These are phyloP conservation scores for Mustelus asterias DNA, from an alignment of 2,113 vertebrate species.

Conservation along the genomic window DNA sequence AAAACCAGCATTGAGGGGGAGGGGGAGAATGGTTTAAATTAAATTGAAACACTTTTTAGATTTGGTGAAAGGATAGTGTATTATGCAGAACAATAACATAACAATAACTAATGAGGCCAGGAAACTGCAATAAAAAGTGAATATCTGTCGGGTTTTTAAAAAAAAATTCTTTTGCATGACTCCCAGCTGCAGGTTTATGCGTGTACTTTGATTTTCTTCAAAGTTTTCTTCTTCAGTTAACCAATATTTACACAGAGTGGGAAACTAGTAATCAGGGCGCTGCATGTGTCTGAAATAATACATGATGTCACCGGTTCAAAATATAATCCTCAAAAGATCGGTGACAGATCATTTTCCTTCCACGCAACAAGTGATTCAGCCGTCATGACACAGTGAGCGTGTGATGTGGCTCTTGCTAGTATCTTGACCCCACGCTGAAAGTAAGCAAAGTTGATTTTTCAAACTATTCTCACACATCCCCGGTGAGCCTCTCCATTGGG, in stretches of 20 bases:
- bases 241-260: conserved; percentile 16
- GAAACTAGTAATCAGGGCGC: not conserved
- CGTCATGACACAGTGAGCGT: not conserved
- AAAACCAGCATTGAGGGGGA: not conserved
- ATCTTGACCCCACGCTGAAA: not conserved
- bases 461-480: not conserved
- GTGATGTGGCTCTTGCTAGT: not conserved
- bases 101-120: not conserved
- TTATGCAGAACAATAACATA: conserved; percentile 1
- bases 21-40: not conserved
- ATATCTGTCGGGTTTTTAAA: not conserved
- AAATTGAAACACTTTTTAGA: not conserved
- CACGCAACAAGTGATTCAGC: not conserved
- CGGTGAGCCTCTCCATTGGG: not conserved
- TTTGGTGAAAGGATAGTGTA: not conserved
- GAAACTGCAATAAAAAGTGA: not conserved
- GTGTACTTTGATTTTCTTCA: not conserved
- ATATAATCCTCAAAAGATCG: not conserved
- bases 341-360: not conserved
- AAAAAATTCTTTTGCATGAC: not conserved
- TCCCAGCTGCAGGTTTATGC: not conserved
- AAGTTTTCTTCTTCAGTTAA: not conserved
- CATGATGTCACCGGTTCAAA: conserved; percentile 5
- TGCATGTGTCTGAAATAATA: not conserved
- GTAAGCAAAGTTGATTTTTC: not conserved